phyloP scores from a whole-genome alignment of 2,888 invertebrate genomes.

The Melanostoma scalare region DNA sequence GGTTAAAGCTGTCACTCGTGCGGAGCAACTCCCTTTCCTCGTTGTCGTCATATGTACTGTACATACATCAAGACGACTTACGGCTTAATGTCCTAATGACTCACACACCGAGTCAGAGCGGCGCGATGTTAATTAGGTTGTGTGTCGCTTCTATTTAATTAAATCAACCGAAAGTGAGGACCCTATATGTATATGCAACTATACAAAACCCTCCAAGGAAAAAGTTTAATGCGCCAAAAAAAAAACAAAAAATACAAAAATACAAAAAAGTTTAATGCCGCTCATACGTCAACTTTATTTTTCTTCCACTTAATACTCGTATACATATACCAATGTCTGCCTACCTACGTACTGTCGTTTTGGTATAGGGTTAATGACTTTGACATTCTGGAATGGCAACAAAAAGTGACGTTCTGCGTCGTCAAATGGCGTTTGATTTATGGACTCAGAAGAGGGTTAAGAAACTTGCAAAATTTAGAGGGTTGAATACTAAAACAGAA shows the following conservation, averaged over 20 bases:
- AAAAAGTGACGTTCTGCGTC: constrained; percentile 45
- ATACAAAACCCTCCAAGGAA: constrained; percentile 36
- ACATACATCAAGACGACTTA: background rate
- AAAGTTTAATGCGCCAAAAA: constrained; percentile 47
- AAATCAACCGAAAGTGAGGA: constrained; percentile 67
- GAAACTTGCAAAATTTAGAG: constrained; percentile 5
- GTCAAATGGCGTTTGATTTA: constrained; percentile 50
- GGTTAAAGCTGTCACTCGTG: constrained; percentile 26
- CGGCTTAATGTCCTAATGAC: constrained; percentile 63
- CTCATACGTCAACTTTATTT: constrained; percentile 58
- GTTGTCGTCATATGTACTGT: background rate
- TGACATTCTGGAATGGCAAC: constrained; percentile 51
- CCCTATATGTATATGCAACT: background rate
- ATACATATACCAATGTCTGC: no score
- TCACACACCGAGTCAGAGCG: constrained; percentile 53
- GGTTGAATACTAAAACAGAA: background rate
- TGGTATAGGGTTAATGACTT: constrained; percentile 62
- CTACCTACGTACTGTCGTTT: background rate
- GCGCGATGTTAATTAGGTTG: constrained; percentile 65
- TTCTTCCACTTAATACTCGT: background rate
- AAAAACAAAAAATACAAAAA: constrained; percentile 17
- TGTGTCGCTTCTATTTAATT: constrained; percentile 68
- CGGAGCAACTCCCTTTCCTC: no score
- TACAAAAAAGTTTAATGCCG: constrained; percentile 33
- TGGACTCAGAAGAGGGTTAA: constrained; percentile 16